These are phyloP conservation scores for Cephalotes varians DNA, from an alignment of 2,888 invertebrate genomes.

Conservation along the genomic window DNA sequence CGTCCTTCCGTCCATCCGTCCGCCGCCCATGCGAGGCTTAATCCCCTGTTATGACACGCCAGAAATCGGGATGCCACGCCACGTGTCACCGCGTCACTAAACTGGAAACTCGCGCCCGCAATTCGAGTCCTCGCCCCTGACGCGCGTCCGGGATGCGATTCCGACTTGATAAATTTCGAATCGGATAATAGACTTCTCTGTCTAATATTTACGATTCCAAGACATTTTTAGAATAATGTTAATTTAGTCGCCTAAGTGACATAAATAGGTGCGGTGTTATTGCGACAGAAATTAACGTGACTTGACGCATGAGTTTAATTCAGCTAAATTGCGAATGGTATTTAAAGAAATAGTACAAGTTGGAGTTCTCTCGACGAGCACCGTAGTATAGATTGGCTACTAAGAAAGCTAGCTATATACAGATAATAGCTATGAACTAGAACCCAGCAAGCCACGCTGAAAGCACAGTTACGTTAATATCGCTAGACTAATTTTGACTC, in stretches of 20 bases:
- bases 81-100: slow-evolving; percentile 45
- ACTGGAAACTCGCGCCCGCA: slow-evolving; percentile 55
- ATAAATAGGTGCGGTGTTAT: slow-evolving; percentile 2
- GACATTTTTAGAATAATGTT: not conserved
- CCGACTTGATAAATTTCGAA: not conserved
- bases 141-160: not conserved
- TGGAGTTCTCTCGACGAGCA: slow-evolving; percentile 39
- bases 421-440: slow-evolving; percentile 49
- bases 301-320: slow-evolving; percentile 24
- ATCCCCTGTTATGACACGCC: slow-evolving; percentile 78
- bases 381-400: slow-evolving; percentile 56
- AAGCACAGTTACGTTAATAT: slow-evolving; percentile 57
- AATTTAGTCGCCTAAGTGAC: slow-evolving; percentile 1
- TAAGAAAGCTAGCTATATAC: slow-evolving; percentile 48
- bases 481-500: slow-evolving; percentile 51
- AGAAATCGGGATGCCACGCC: slow-evolving; percentile 68
- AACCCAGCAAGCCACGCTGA: slow-evolving; percentile 36
- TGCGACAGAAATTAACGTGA: not conserved
- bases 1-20: slow-evolving; percentile 10
- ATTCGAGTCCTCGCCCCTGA: slow-evolving; percentile 19
- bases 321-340: slow-evolving; percentile 5
- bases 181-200: not conserved
- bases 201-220: not conserved
- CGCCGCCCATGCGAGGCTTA: slow-evolving; percentile 70
- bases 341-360: slow-evolving; percentile 21